Percentiles rank a stretch among this genome's conserved stretches.
Evolutionary conservation across 2,797 vertebrate genomes (phyloP).

Genomic region (Brotula barbata): DNA sequence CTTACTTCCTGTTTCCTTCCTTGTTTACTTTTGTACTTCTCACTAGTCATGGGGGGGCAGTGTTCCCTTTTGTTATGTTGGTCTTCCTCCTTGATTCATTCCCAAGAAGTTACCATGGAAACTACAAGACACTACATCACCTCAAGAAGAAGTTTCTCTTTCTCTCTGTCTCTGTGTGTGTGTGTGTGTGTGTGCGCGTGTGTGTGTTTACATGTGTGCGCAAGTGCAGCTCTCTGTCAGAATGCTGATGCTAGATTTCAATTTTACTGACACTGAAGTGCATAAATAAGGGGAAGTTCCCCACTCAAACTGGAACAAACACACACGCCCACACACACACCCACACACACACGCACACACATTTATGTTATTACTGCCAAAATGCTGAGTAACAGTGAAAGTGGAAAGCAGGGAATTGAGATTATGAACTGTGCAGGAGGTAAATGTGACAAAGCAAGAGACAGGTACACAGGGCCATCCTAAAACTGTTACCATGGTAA

Average conservation of each 20-base stretch:
- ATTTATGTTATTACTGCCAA: too few species aligned
- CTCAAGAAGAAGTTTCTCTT: conserved; percentile 77
- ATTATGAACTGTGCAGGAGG: too few species aligned
- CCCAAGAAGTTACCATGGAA: conserved; percentile 82
- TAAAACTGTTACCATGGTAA: too few species aligned
- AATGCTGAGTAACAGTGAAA: too few species aligned
- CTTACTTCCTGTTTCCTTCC: conserved; percentile 15
- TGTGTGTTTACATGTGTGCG: conserved; percentile 25
- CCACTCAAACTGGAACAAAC: conserved; percentile 15
- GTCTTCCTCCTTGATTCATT: conserved; percentile 73
- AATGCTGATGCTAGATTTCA: conserved; percentile 59
- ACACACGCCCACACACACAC: conserved; percentile 4
- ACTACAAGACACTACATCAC: conserved; percentile 81
- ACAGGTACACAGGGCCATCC: too few species aligned
- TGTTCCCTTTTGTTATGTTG: conserved; percentile 76
- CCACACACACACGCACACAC: conserved; percentile 11
- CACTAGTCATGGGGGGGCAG: conserved; percentile 73
- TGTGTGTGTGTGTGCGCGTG: conserved; percentile 4
- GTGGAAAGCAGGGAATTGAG: too few species aligned
- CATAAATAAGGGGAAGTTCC: conserved; percentile 39
- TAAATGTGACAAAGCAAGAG: too few species aligned
- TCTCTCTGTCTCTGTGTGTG: conserved; percentile 23
- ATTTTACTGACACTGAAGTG: conserved; percentile 46
- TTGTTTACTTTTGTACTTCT: conserved; percentile 50
- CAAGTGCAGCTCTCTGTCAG: conserved; percentile 48